phyloP scores from a whole-genome alignment of 2,113 vertebrate genomes.

The Paradoxurus hermaphroditus region DNA sequence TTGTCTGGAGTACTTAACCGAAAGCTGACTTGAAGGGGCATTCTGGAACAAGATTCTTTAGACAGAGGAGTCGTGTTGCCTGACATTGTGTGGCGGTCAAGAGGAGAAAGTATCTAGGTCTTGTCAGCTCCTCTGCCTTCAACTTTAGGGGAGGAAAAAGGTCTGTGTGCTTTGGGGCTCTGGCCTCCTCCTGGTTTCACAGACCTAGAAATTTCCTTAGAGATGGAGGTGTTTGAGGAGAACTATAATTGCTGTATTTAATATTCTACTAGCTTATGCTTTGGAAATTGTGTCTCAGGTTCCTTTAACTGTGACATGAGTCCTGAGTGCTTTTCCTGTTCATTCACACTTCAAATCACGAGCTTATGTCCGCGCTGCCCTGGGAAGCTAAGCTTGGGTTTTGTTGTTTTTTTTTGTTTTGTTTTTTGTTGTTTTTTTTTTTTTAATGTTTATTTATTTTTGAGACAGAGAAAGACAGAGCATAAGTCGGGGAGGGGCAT shows the following conservation, averaged over 20 bases:
- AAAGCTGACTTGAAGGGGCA: neutral
- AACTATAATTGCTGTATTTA: neutral
- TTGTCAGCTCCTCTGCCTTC: neutral
- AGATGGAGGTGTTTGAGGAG: neutral
- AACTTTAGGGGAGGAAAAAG: neutral
- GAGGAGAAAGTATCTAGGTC: neutral
- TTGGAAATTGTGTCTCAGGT: neutral
- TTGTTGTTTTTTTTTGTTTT: too few species aligned
- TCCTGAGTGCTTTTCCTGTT: neutral
- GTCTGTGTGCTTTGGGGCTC: neutral
- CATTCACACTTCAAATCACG: neutral
- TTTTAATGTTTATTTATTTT: too few species aligned
- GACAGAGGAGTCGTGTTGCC: neutral
- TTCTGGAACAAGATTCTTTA: neutral
- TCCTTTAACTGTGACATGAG: neutral
- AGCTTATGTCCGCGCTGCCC: neutral
- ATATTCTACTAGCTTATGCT: neutral
- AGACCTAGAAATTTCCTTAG: neutral
- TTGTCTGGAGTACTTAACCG: neutral
- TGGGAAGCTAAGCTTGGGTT: neutral
- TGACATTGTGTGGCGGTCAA: rapidly evolving
- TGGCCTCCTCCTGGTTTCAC: neutral
- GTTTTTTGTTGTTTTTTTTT: too few species aligned
- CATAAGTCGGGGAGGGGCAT: too few species aligned
- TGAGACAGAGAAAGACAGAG: too few species aligned